Evolutionary conservation across 2,888 invertebrate species (phyloP), one percentile per base, ranked within the genome.

Genomic region (Augiades crinisus): DNA sequence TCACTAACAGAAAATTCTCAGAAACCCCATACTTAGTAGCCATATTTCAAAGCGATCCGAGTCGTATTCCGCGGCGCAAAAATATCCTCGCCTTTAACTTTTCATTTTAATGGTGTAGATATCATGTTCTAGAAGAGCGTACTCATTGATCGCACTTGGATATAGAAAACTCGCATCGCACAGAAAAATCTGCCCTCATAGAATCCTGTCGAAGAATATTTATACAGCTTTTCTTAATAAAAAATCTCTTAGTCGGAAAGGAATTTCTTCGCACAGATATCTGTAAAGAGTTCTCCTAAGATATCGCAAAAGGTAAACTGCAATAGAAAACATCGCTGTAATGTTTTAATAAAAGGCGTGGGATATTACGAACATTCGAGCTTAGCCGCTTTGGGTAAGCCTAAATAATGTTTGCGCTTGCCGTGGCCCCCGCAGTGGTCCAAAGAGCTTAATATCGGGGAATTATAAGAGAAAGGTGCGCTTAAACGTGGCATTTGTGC

Each of bases 1-100:
- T 53, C 53, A 51, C 52, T 60, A 43, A 60, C 60, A 65, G 64
- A 69, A 74, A 77, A 73, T 74, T 68, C 65, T 67, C 58, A 64
- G 68, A 68, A 75, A 68, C 22, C 30, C 37, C 16, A 4, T 21
- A 30, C 14, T 37, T 21, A 45, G 10, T 21, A 30, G 30, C 21
- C 38, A 6, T 16, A 44, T 50, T 36, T 43, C 22, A 24, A 21
- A 12, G 30, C 51, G 51, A 51, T 37, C 45, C 22, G 36, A 37
- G 14, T 44, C 51, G 36, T 44, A 51, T 44, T 44, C 31, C 40
- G 50, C 37, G 27, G 19, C 27, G 21, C 30, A 14, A 37, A 44
- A 44, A 37, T 51, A 51, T 37, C 31, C 13, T 17, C 33, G 13
- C 24, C 24, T 41, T 17, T 19, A 34, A 43, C 37, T 30, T 52